These are phyloP conservation scores for Ameiurus melas DNA, from an alignment of 2,113 vertebrate genomes.

Conservation along the genomic window DNA sequence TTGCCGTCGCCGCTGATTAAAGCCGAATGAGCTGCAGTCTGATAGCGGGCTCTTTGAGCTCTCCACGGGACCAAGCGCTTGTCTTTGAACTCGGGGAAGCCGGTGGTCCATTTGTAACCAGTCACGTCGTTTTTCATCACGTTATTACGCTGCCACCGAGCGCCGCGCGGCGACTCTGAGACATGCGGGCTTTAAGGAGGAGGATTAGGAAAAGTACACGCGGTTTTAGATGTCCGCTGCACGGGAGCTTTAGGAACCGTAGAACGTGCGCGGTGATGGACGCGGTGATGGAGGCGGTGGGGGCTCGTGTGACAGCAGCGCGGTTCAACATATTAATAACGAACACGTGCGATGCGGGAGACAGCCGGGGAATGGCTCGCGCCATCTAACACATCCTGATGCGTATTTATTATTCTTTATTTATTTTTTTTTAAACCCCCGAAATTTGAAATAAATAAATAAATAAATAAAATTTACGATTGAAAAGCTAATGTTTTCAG, in stretches of 20 bases:
- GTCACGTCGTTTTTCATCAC: conserved; percentile 53
- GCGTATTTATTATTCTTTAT: neutral
- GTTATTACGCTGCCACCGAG: conserved; percentile 29
- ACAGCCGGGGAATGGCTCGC: neutral
- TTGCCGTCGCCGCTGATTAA: conserved; percentile 40
- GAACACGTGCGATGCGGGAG: conserved; percentile 61
- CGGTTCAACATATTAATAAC: conserved; percentile 71
- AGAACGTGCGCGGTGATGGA: conserved; percentile 75
- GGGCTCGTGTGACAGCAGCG: conserved; percentile 72
- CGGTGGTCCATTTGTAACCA: conserved; percentile 44
- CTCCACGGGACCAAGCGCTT: neutral
- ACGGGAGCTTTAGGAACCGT: conserved; percentile 65
- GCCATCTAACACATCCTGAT: neutral
- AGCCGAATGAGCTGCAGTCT: conserved; percentile 34
- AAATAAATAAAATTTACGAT: too few relatives aligned
- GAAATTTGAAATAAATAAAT: too few relatives aligned
- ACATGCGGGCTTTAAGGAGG: conserved; percentile 9
- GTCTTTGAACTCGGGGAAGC: conserved; percentile 42
- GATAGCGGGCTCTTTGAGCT: conserved; percentile 30
- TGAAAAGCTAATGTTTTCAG: too few relatives aligned
- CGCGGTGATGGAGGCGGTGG: conserved; percentile 66
- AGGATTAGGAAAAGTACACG: conserved; percentile 13
- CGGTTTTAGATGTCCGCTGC: conserved; percentile 28
- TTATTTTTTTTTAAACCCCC: too few relatives aligned
- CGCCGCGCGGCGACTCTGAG: neutral